A percentile compares a stretch with the other conserved stretches of the same genome.
These are phyloP conservation scores for Polypedilum pembai DNA, from an alignment of 1,140 invertebrate genomes.

Conservation along the genomic window DNA sequence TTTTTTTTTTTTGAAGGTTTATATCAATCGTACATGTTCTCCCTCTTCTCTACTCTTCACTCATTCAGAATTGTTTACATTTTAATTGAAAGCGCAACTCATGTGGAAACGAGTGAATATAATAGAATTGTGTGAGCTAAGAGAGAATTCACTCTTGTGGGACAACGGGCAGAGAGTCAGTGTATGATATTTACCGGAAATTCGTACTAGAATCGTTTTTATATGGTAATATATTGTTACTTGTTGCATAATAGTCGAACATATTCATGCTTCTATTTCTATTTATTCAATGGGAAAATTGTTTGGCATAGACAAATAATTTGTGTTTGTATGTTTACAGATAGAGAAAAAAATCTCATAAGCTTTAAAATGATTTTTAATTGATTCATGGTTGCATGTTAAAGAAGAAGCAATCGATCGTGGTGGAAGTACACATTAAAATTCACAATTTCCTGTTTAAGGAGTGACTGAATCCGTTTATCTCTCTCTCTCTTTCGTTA, in stretches of 20 bases:
- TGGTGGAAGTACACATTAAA: neutral
- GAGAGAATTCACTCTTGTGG: neutral
- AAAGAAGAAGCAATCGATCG: neutral
- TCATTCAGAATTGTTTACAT: neutral
- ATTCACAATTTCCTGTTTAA: constrained; percentile 18
- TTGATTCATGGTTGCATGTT: neutral
- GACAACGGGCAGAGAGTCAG: neutral
- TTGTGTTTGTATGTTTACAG: too few species aligned
- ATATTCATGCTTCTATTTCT: neutral
- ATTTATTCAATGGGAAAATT: constrained; percentile 2
- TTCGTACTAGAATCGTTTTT: constrained; percentile 18
- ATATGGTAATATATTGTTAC: neutral
- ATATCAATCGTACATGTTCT: too few species aligned
- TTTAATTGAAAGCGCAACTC: neutral
- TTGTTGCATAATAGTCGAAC: neutral
- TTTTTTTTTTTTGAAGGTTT: too few species aligned
- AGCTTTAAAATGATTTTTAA: neutral
- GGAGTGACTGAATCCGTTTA: neutral
- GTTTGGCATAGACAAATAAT: neutral
- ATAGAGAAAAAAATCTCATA: neutral
- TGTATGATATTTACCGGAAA: constrained; percentile 5
- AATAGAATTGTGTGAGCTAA: neutral
- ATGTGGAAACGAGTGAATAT: neutral
- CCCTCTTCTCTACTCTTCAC: too few species aligned
- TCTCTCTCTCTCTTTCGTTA: too few species aligned